Evolutionary conservation across 2,888 invertebrate genomes (phyloP), one percentile per base, ranked within the genome.

Genomic region (Sarcophaga caerulescens): DNA sequence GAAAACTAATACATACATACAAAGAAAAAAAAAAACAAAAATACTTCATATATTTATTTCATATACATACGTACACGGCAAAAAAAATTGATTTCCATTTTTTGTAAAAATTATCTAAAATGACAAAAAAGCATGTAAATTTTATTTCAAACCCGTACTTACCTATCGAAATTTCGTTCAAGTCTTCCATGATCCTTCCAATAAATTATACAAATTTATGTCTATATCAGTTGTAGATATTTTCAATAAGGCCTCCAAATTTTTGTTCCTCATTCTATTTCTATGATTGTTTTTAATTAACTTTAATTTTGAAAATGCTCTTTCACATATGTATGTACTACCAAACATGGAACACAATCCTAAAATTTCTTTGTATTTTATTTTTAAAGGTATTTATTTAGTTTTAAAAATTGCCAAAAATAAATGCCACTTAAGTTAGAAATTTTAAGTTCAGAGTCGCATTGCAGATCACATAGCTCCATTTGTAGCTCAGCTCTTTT

Each of bases 261-360:
- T 65, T 65, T 65, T 44, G 65, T 35, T 65, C 25, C 65, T 35
- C 65, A 65, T 35, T 65, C 65, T 65, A 65, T 44, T 14, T 65
- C 65, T 65, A 44, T 44, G 65, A 4, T 65, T 65, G 35, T 65
- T 65, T 65, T 65, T 65, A 25, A 65, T 14, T 11, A 65, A 25
- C 19, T 59, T 59, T n/a, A 17, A 59, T 25, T 25, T 25, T 5
- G 25, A 25, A 5, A 25, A 23, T 23, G 23, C 23, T 3, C 23
- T 23, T 23, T 23, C 23, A 23, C 23, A 23, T 23, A 23, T 23
- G 25, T 25, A 25, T 25, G 25, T 4, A 25, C 5, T 25, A 25
- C 25, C 59, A 71, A 71, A 71, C 44, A 71, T 59, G 10, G 59
- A 71, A 71, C 44, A 59, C 35, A 59, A 23, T 4, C 8, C 57